Base-by-base conservation (phyloP, 2,113 vertebrate species). In the Embiotoca jacksoni region DNA sequence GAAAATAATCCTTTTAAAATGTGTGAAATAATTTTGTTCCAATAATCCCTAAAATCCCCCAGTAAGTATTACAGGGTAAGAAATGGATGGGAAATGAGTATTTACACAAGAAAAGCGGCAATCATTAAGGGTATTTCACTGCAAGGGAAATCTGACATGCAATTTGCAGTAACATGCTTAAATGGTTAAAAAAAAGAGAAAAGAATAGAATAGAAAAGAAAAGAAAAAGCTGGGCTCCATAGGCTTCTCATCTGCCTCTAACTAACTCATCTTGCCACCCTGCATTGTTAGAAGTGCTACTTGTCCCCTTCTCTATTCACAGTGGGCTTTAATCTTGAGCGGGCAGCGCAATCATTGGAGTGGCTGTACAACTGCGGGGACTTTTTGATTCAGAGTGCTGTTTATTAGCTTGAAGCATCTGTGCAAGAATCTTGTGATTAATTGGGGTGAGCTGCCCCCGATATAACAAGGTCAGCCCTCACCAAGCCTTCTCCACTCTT, bases 381-480 rank as follows among this genome's bases (percentile, higher is more conserved):
- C 89, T 89, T 94, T 81, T 89, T 91, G 85, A 75, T 92, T 94
- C 83, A 64, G 83, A 86, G 90, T 88, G 80, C 91, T 92, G 90
- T 95, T 95, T 95, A 96, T 95, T 96, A 96, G 95, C 95, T 95
- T 94, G 86, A 92, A 95, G 95, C 94, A 94, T 96, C 94, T 96
- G 93, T 90, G 82, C 89, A 92, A 92, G 94, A 92, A 96, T 95
- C 92, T 85, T 95, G 94, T 96, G 96, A 97, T 96, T 97, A 97
- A 97, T 96, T 97, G 96, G 95, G 95, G 96, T 96, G 94, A 98
- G 94, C 81, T 54, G 49, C 92, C 94, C 94, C 91, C 88, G 92
- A 90, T 92, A 95, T 94, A 96, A 95, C 93, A 96, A 96, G 96
- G 96, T 97, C 97, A 96, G 88, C 89, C 92, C 85, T 94, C 92